Evolutionary conservation across 2,797 vertebrate species (phyloP), one percentile per base, ranked within the genome.

Genomic region (Malurus leucopterus): DNA sequence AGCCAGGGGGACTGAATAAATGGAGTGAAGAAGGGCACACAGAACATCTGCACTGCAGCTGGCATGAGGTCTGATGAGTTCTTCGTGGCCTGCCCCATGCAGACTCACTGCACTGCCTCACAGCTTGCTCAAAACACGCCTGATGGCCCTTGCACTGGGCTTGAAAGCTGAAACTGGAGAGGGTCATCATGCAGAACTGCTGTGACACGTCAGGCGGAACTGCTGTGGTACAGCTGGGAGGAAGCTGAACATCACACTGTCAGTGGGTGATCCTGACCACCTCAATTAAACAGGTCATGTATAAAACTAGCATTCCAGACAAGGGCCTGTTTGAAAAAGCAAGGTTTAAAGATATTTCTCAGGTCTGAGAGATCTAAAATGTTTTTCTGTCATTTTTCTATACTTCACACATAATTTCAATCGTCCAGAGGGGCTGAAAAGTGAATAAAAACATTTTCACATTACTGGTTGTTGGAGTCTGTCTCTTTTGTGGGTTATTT

Each of bases 121-220:
- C 51, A 65, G 71, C 71, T 51, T 53, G 55, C 51, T 41, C 24
- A 11, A 26, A 72, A 49, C 7, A 1, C 0, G 5, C 65, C 68
- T 44, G 47, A 43, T 1, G 7, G 40, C 43, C 34, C 2, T 8
- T 20, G 78, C 17, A 13, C 9, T 0, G 22, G 24, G 32, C 58
- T 69, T 15, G 54, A 38, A 75, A 87, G 57, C 18, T 34, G 49
- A 32, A 74, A 34, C 7, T 3, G 61, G 24, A 36, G 49, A 68
- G 18, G 38, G 53, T 22, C 0, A 2, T 49, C 20, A 11, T 20
- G 69, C 13, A 7, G 74, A 78, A 47, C 15, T 0, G 1, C 53
- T 11, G 46, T 1, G 30, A 9, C 61, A 44, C 1, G 4, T 47
- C 19, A 14, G 24, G 62, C 59, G 18, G 71, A 50, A 43, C 29